A percentile compares a stretch with the other conserved stretches of the same genome.
Conservation (phyloP, 2,888 invertebrate species). For the Lagria hirta region DNA sequence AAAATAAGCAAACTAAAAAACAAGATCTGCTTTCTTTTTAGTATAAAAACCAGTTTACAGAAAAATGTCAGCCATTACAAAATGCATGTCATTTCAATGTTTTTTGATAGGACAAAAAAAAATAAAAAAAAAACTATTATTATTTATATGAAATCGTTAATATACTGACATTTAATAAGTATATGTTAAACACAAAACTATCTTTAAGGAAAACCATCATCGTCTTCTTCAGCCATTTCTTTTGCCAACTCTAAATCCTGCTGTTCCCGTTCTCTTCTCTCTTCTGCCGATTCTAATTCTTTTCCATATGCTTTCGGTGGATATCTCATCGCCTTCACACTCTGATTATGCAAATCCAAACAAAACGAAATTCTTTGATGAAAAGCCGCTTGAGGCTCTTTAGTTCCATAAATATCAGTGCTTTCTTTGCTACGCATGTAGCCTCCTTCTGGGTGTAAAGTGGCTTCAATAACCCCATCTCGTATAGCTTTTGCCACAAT, state of each 20-base stretch:
- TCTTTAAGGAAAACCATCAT: slow-evolving; percentile 75
- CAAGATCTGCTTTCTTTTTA: too few species aligned
- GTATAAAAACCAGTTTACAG: too few species aligned
- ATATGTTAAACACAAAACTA: slow-evolving; percentile 14
- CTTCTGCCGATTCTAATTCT: slow-evolving; percentile 96
- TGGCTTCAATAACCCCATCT: slow-evolving; percentile 98
- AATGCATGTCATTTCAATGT: too few species aligned
- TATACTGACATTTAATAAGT: not conserved
- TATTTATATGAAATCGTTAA: too few species aligned
- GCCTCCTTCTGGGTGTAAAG: slow-evolving; percentile 91
- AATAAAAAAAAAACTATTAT: too few species aligned
- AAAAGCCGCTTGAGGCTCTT: slow-evolving; percentile 94
- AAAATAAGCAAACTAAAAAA: too few species aligned
- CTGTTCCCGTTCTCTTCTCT: slow-evolving; percentile 92
- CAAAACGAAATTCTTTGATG: slow-evolving; percentile 97
- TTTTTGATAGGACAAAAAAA: too few species aligned
- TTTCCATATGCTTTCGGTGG: slow-evolving; percentile 99
- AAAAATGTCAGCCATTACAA: too few species aligned
- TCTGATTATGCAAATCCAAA: slow-evolving; percentile 96
- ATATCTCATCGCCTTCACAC: slow-evolving; percentile 99
- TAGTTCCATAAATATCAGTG: slow-evolving; percentile 93
- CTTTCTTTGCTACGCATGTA: slow-evolving; percentile 98
- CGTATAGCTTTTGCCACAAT: slow-evolving; percentile 98
- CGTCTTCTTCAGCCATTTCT: slow-evolving; percentile 99
- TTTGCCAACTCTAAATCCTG: slow-evolving; percentile 99